Evolutionary conservation across 2,113 vertebrate species (phyloP).

Genomic region (Xiphophorus maculatus): DNA sequence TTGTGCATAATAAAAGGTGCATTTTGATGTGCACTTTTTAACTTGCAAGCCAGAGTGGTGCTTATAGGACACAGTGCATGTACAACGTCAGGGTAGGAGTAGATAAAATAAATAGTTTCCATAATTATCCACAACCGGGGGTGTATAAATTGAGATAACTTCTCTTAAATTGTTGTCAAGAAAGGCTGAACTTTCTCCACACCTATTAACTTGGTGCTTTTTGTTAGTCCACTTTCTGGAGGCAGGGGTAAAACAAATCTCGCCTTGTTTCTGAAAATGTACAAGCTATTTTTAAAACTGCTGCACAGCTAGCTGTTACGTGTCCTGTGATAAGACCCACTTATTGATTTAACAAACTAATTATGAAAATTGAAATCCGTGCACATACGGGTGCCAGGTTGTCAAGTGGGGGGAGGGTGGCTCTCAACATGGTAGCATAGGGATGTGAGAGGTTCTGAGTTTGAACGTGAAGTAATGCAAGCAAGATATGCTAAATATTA

Average conservation of each 20-base stretch:
- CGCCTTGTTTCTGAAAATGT: too few relatives aligned
- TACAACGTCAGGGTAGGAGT: neutral
- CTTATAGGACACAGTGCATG: neutral
- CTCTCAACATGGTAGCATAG: too few relatives aligned
- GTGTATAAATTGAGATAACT: neutral
- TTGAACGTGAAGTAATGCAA: too few relatives aligned
- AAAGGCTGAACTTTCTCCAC: neutral
- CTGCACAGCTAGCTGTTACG: too few relatives aligned
- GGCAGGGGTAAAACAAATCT: neutral
- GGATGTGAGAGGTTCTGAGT: too few relatives aligned
- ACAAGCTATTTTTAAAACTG: too few relatives aligned
- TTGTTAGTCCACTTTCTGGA: neutral
- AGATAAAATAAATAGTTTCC: neutral
- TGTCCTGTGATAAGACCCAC: too few relatives aligned
- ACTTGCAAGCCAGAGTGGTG: neutral
- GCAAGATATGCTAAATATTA: too few relatives aligned
- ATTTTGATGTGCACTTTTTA: slow-evolving; percentile 3
- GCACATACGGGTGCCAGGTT: too few relatives aligned
- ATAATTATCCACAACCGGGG: neutral
- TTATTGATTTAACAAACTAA: too few relatives aligned
- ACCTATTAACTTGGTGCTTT: neutral
- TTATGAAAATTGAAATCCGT: too few relatives aligned
- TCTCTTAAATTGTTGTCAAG: neutral
- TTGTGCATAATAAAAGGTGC: slow-evolving; percentile 6
- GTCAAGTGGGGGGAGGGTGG: too few relatives aligned